Conservation (phyloP, 2,797 vertebrate genomes). For the Chloroceryle inda region DNA sequence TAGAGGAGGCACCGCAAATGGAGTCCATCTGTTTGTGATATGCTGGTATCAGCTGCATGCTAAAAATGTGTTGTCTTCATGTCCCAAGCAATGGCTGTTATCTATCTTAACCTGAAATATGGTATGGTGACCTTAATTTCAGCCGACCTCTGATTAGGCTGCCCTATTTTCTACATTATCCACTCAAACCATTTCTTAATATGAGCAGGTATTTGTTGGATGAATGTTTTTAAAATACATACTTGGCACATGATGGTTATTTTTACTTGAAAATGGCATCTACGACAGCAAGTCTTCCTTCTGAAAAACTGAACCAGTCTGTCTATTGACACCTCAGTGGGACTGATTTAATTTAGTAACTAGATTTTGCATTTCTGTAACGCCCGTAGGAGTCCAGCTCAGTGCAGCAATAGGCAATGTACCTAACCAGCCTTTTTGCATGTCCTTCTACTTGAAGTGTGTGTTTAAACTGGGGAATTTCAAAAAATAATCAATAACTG, state of each 20-base stretch:
- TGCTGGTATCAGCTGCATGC: not conserved
- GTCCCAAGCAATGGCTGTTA: not conserved
- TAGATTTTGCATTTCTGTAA: not conserved
- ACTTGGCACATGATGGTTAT: not conserved
- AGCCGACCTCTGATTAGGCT: not conserved
- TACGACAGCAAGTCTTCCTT: not conserved
- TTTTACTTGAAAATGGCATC: not conserved
- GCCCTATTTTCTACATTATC: not conserved
- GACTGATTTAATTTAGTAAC: not conserved
- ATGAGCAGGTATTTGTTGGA: not conserved
- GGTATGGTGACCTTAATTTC: not conserved
- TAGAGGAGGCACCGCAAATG: not conserved
- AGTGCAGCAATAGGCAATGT: fast-evolving
- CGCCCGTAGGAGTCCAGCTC: not conserved
- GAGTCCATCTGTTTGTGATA: not conserved
- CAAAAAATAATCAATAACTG: not conserved
- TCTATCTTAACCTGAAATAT: not conserved
- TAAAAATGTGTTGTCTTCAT: not conserved
- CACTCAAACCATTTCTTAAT: not conserved
- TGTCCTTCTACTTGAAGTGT: not conserved
- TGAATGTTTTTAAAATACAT: not conserved
- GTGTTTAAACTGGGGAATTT: not conserved
- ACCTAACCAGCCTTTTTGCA: not conserved
- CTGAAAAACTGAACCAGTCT: not conserved
- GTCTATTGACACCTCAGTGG: not conserved